phyloP scores from a whole-genome alignment of 2,113 vertebrate genomes.

The Indicator maculatus region DNA sequence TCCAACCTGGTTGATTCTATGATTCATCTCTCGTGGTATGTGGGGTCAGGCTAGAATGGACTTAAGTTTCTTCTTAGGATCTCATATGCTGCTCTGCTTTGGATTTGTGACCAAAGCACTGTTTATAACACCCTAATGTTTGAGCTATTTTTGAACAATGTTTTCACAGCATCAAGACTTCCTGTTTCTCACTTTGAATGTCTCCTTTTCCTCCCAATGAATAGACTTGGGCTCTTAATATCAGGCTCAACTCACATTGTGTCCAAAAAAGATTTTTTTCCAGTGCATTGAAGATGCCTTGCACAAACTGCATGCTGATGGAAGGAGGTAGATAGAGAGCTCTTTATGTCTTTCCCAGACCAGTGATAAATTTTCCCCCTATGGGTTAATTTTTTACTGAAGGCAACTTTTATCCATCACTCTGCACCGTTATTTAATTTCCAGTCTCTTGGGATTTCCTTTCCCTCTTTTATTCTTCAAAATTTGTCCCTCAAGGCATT shows the following conservation, averaged over 20 bases:
- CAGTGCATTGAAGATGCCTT: not conserved
- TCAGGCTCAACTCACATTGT: not conserved
- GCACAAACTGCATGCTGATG: not conserved
- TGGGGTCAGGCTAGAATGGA: too few relatives aligned
- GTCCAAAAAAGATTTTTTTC: not conserved
- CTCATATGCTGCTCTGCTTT: too few relatives aligned
- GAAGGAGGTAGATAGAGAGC: not conserved
- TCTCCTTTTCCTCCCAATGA: too few relatives aligned
- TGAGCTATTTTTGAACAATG: too few relatives aligned
- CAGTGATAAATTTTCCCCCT: not conserved
- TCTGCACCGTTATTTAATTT: not conserved
- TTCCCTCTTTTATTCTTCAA: not conserved
- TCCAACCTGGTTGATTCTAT: too few relatives aligned
- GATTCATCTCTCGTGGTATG: too few relatives aligned
- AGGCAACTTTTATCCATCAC: not conserved
- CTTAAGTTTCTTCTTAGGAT: too few relatives aligned
- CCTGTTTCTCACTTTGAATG: too few relatives aligned
- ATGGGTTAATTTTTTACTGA: not conserved
- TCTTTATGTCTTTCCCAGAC: not conserved
- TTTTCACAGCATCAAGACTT: too few relatives aligned
- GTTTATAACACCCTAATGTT: too few relatives aligned
- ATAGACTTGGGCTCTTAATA: too few relatives aligned
- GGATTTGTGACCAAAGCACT: too few relatives aligned
- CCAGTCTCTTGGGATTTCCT: not conserved
- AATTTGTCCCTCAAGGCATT: not conserved